Evolutionary conservation across 2,113 vertebrate species (phyloP), one percentile per base, ranked within the genome.

Genomic region (Eclectus roratus): DNA sequence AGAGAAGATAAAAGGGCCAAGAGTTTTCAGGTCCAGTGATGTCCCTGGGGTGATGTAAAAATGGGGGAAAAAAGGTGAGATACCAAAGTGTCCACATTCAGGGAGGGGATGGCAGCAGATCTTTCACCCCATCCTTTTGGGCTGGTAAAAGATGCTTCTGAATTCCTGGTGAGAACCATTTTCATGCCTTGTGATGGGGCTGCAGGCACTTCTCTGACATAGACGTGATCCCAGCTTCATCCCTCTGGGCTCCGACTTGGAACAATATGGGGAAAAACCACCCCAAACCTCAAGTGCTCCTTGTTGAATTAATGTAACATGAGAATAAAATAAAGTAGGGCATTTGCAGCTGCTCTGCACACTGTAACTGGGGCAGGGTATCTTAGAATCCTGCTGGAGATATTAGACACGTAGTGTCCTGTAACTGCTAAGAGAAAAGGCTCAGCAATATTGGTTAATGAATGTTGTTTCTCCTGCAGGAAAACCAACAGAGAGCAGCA

Each of bases 401-500:
- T 43, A 65, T 12, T 93, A 91, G 68, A 88, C 95, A 89, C 0
- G 4, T 55, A 63, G 88, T 31, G 5, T 70, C 85, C 60, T 65
- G 76, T 37, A 89, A 69, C 52, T 95, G 84, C 69, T 29, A 9
- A 24, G 89, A 81, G 87, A n/a, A 88, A 79, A 80, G 71, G 47
- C 85, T 92, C 70, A 69, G 84, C 17, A 15, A 17, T 63, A 80
- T 3, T 9, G 2, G 81, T 70, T 96, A 96, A 96, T 96, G 81
- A 44, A 94, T 6, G 14, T 44, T 96, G 81, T 89, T 97, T 63
- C 95, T 95, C 89, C 92, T 50, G 27, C 74, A 92, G 81, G 50
- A 91, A 92, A 90, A 89, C 87, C 89, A 80, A 16, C 91, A 94
- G 96, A 91, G 92, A 95, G 4, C 85, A 96, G 84, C 96, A 91